Evolutionary conservation across 2,888 invertebrate species (phyloP).

Genomic region (Dicyrtomina minuta): DNA sequence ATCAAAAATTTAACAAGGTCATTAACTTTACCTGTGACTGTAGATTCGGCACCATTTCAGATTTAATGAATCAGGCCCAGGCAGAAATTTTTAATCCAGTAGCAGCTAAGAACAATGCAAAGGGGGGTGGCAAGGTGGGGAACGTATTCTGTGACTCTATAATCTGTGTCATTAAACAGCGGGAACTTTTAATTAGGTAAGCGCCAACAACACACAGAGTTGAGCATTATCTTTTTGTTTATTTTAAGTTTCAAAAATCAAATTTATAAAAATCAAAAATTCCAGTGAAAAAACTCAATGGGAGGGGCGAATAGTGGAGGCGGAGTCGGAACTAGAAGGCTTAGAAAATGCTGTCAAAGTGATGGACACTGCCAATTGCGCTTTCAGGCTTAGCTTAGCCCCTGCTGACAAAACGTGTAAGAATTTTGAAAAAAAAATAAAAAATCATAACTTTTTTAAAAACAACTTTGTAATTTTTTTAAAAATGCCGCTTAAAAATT

Average conservation of each 20-base stretch:
- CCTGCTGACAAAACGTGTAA: neutral
- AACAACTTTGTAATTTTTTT: too few species aligned
- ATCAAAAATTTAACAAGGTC: too few species aligned
- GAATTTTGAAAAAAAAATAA: neutral
- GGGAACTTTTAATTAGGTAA: neutral
- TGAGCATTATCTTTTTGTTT: neutral
- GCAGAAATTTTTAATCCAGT: neutral
- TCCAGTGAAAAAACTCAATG: conserved; percentile 9
- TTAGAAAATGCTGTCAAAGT: conserved; percentile 10
- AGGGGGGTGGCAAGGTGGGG: neutral
- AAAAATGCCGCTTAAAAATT: too few species aligned
- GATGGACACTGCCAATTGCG: conserved; percentile 15
- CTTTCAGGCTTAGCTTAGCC: conserved; percentile 7
- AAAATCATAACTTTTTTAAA: neutral
- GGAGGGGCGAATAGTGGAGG: neutral
- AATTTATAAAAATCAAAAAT: neutral
- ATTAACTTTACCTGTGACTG: neutral
- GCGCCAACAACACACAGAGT: neutral
- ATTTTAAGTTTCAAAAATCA: neutral
- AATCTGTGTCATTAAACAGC: neutral
- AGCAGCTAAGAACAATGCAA: neutral
- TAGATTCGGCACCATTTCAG: neutral
- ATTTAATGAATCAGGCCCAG: neutral
- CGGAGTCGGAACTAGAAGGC: conserved; percentile 3
- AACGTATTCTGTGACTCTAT: neutral